Conservation (phyloP, 2,888 invertebrate genomes). For the Choristoneura rosaceana region DNA sequence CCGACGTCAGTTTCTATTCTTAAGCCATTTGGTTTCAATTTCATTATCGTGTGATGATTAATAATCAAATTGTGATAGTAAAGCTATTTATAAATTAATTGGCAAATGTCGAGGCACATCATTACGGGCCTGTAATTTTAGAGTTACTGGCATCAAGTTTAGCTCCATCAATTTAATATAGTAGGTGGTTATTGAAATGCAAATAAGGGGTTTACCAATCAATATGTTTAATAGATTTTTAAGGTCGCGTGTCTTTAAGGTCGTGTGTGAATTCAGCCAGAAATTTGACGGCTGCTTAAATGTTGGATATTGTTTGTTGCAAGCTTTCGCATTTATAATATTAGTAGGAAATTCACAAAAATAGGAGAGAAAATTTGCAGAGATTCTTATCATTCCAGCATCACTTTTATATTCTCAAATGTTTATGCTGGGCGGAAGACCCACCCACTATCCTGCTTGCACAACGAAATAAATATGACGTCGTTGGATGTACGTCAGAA, state of each 20-base stretch:
- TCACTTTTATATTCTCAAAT: background rate
- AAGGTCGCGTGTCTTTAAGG: too few relatives aligned
- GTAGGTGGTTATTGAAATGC: too few relatives aligned
- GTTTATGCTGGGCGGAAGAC: background rate
- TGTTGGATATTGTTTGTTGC: too few relatives aligned
- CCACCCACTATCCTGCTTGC: slow-evolving; percentile 1
- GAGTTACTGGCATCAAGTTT: background rate
- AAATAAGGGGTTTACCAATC: too few relatives aligned
- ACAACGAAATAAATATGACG: background rate
- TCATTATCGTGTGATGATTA: slow-evolving; percentile 28
- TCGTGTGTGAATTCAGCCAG: too few relatives aligned
- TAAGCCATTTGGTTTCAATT: slow-evolving; percentile 18
- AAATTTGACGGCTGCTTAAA: too few relatives aligned
- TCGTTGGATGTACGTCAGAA: background rate
- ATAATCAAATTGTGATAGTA: slow-evolving; percentile 11
- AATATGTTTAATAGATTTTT: too few relatives aligned
- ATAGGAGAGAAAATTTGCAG: background rate
- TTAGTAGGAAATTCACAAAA: too few relatives aligned
- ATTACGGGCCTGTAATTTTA: background rate
- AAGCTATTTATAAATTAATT: slow-evolving; percentile 23
- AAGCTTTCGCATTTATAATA: too few relatives aligned
- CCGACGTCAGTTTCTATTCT: slow-evolving; percentile 31
- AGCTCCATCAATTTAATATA: too few relatives aligned
- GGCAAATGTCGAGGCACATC: background rate
- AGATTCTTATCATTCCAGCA: background rate